Conservation (phyloP, 2,888 invertebrate species). For the Dyspetes luteomarginatus region DNA sequence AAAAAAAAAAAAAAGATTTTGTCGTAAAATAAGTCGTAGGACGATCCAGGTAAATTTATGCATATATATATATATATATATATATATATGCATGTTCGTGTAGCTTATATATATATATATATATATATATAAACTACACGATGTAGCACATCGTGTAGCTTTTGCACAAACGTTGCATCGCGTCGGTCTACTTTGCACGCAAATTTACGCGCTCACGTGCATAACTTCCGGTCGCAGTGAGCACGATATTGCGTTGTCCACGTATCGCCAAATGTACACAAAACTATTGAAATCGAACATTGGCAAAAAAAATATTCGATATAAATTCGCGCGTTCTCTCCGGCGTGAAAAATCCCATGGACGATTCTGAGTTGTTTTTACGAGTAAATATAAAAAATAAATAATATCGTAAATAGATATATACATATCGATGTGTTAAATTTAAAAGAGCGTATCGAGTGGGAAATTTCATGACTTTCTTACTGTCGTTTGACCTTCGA, state of each 20-base stretch:
- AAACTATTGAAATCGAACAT: slow-evolving; percentile 30
- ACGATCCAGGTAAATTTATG: neutral
- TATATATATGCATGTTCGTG: neutral
- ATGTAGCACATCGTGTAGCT: neutral
- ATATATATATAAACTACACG: too few relatives aligned
- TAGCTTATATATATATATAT: neutral
- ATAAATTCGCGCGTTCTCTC: neutral
- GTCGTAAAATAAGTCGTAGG: neutral
- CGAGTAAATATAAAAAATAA: neutral
- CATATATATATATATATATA: neutral
- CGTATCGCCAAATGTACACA: neutral
- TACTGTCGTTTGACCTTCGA: too few relatives aligned
- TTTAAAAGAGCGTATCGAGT: too few relatives aligned
- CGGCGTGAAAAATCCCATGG: neutral
- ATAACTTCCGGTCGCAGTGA: slow-evolving; percentile 42
- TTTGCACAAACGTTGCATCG: slow-evolving; percentile 20
- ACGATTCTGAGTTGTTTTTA: neutral
- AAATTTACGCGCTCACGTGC: slow-evolving; percentile 51
- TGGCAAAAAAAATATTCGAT: neutral
- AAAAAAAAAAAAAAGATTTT: too few relatives aligned
- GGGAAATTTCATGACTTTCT: too few relatives aligned
- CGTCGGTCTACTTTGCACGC: slow-evolving; percentile 45
- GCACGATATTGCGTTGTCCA: neutral
- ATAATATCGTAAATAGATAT: neutral
- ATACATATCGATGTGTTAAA: neutral